A percentile compares a stretch with the other conserved stretches of the same genome.
phyloP scores from a whole-genome alignment of 2,888 invertebrate genomes.

The Panopea generosa region DNA sequence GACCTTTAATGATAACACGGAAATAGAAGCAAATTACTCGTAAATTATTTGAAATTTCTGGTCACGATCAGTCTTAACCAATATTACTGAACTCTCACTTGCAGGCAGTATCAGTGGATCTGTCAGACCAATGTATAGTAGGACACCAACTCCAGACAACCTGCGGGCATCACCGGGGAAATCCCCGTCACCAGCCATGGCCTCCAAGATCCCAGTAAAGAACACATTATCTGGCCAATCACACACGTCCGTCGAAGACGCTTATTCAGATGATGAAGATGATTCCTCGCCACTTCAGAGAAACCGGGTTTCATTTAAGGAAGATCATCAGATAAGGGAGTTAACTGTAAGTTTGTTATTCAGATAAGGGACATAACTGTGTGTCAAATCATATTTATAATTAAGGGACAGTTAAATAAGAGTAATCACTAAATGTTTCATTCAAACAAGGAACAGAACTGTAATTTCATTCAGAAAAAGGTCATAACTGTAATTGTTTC shows the following conservation, averaged over 20 bases:
- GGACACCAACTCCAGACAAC: slow-evolving; percentile 53
- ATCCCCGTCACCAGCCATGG: slow-evolving; percentile 19
- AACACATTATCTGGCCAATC: slow-evolving; percentile 27
- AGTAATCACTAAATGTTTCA: no score
- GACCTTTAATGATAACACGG: no score
- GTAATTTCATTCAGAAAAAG: no score
- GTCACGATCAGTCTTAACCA: no score
- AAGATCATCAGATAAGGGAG: slow-evolving; percentile 47
- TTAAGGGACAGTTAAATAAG: no score
- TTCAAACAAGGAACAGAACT: no score
- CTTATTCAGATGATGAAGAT: slow-evolving; percentile 57
- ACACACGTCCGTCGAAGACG: slow-evolving; percentile 30
- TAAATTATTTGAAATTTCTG: no score
- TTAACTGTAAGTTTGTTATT: slow-evolving; percentile 28
- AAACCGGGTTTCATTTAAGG: slow-evolving; percentile 55
- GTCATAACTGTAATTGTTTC: no score
- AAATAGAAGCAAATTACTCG: no score
- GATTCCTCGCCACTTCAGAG: slow-evolving; percentile 45
- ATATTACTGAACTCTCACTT: no score
- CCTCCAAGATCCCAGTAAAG: slow-evolving; percentile 53
- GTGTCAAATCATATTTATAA: no score
- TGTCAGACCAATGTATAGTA: slow-evolving; percentile 46
- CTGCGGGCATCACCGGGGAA: slow-evolving; percentile 17
- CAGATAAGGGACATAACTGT: no score
- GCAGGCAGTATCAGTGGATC: slow-evolving; percentile 10